These are phyloP conservation scores for Exephanes ischioxanthus DNA, from an alignment of 2,888 invertebrate genomes.

Conservation along the genomic window DNA sequence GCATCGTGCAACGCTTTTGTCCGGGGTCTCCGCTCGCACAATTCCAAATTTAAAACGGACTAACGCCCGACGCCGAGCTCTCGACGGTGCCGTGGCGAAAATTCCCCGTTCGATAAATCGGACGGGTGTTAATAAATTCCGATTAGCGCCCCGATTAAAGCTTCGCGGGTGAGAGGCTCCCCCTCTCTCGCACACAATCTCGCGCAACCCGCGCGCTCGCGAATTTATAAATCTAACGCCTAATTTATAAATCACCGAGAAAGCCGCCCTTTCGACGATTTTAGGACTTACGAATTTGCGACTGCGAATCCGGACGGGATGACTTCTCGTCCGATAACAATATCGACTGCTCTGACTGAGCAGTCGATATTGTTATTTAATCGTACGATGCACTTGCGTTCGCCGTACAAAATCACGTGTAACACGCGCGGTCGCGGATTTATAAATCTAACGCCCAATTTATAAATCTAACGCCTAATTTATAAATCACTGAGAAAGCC, in stretches of 20 bases:
- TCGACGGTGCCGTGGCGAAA: constrained; percentile 20
- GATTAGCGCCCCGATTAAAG: constrained; percentile 70
- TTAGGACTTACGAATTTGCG: constrained; percentile 62
- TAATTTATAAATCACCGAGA: constrained; percentile 40
- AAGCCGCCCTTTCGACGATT: constrained; percentile 23
- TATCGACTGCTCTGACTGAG: no score
- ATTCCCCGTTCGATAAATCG: constrained; percentile 57
- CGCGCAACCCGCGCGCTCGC: neutral
- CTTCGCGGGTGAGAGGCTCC: constrained; percentile 10
- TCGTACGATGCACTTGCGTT: no score
- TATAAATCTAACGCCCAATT: no score
- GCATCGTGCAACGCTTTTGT: constrained; percentile 37
- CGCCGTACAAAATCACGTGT: constrained; percentile 50
- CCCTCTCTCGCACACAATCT: constrained; percentile 41
- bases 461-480: constrained; percentile 57
- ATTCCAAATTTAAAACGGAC: constrained; percentile 59
- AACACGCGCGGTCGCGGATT: constrained; percentile 54
- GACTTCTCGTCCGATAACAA: no score
- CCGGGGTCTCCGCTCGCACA: constrained; percentile 48
- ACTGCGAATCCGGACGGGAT: neutral
- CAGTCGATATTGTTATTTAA: no score
- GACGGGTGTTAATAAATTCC: constrained; percentile 73
- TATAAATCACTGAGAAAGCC: constrained; percentile 38
- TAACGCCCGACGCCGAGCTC: constrained; percentile 6
- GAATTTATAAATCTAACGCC: constrained; percentile 72